Conservation (phyloP, 2,888 invertebrate genomes). For the Dichetophora obliterata region DNA sequence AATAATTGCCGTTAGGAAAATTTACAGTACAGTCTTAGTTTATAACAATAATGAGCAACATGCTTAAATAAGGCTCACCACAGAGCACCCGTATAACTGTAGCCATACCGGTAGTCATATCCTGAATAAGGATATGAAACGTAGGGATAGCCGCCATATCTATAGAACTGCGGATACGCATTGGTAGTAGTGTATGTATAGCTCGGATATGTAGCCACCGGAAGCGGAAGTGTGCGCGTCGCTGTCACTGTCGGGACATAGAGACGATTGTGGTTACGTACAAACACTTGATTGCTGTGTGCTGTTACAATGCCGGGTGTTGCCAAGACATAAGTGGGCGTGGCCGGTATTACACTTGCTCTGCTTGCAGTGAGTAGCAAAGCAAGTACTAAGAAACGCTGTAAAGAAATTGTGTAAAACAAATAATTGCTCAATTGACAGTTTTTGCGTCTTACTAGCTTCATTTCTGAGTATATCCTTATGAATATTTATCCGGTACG, state of each 20-base stretch:
- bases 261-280: slow-evolving; percentile 61
- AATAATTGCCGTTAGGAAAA: no score
- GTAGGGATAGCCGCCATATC: slow-evolving; percentile 51
- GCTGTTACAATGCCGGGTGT: slow-evolving; percentile 56
- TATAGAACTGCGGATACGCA: slow-evolving; percentile 47
- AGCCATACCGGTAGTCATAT: slow-evolving; percentile 46
- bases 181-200: slow-evolving; percentile 36
- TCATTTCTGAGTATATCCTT: not conserved
- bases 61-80: not conserved
- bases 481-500: not conserved
- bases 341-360: slow-evolving; percentile 52
- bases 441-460: not conserved
- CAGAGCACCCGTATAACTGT: slow-evolving; percentile 16
- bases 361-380: slow-evolving; percentile 32
- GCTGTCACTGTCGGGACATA: slow-evolving; percentile 41
- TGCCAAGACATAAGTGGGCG: slow-evolving; percentile 46
- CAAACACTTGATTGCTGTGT: slow-evolving; percentile 62
- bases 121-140: slow-evolving; percentile 52
- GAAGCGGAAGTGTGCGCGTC: not conserved
- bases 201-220: slow-evolving; percentile 39
- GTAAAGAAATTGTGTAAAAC: not conserved
- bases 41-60: no score
- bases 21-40: no score
- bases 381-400: slow-evolving; percentile 20
- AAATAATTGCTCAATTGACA: not conserved